Evolutionary conservation across 2,797 vertebrate species (phyloP).

Genomic region (Hippoglossus hippoglossus): DNA sequence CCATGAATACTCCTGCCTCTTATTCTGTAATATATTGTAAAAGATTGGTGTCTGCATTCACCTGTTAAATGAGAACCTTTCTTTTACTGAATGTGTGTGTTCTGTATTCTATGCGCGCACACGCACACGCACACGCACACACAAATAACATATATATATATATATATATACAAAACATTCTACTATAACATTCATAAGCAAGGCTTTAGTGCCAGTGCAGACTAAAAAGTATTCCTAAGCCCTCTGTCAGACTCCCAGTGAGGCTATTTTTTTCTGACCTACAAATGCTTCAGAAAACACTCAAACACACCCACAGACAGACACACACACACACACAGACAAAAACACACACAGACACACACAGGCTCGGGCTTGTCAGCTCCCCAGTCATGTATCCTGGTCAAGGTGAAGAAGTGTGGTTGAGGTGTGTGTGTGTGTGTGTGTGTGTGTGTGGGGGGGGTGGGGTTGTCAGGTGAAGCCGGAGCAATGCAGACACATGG

Average conservation of each 20-base stretch:
- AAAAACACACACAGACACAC: slow-evolving; percentile 24
- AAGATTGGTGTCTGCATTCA: slow-evolving; percentile 46
- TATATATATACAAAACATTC: neutral
- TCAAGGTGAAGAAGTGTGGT: slow-evolving; percentile 68
- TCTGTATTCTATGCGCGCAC: neutral
- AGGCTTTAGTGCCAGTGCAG: slow-evolving; percentile 48
- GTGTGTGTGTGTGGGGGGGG: too few relatives aligned
- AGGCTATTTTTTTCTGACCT: slow-evolving; percentile 66
- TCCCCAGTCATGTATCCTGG: slow-evolving; percentile 63
- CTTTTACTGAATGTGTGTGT: slow-evolving; percentile 28
- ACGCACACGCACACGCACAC: slow-evolving; percentile 19
- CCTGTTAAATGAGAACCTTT: slow-evolving; percentile 47
- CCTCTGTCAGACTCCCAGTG: slow-evolving; percentile 58
- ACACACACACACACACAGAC: slow-evolving; percentile 14
- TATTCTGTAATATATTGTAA: slow-evolving; percentile 45
- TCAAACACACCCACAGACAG: too few relatives aligned
- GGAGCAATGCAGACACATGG: slow-evolving; percentile 63
- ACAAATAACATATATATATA: neutral
- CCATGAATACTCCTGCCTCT: slow-evolving; percentile 45
- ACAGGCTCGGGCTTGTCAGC: slow-evolving; percentile 57
- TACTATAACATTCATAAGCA: slow-evolving; percentile 68
- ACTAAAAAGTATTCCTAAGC: slow-evolving; percentile 61
- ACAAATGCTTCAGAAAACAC: slow-evolving; percentile 60
- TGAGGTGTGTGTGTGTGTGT: neutral
- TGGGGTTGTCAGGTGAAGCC: slow-evolving; percentile 32